These are phyloP conservation scores for Grammomys dolichurus DNA, from an alignment of 2,113 vertebrate species.

Conservation along the genomic window DNA sequence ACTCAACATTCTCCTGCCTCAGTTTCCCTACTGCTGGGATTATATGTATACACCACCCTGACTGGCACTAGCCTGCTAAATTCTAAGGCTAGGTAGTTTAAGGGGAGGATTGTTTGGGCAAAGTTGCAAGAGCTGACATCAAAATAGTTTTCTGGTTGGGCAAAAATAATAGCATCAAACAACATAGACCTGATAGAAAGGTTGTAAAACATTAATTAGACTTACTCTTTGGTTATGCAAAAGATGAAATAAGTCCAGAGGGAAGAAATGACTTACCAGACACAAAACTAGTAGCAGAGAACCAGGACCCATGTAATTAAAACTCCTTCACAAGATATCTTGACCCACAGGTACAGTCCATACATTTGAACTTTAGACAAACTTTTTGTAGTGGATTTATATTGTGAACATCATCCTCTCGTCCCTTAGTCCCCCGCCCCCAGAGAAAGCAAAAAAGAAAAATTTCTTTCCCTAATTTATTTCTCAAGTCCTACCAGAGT, in stretches of 20 bases:
- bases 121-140: background rate
- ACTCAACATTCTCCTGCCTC: background rate
- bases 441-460: constrained; percentile 4
- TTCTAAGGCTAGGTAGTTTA: constrained; percentile 34
- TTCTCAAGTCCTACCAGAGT: constrained; percentile 27
- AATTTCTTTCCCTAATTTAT: constrained; percentile 25
- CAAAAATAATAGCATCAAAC: constrained; percentile 46
- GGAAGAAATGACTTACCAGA: background rate
- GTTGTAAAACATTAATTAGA: background rate
- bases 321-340: background rate
- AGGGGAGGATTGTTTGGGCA: constrained; percentile 12
- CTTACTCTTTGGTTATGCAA: background rate
- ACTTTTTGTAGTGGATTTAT: constrained; percentile 41
- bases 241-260: constrained; percentile 32
- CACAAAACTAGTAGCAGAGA: background rate
- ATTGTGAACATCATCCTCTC: background rate
- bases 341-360: background rate
- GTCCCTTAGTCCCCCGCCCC: background rate
- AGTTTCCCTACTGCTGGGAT: background rate
- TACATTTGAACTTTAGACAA: constrained; percentile 47
- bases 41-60: background rate
- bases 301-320: background rate
- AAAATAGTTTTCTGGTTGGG: background rate
- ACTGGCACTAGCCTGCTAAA: background rate
- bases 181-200: background rate